phyloP scores from a whole-genome alignment of 2,113 vertebrate species.

The Indicator maculatus region DNA sequence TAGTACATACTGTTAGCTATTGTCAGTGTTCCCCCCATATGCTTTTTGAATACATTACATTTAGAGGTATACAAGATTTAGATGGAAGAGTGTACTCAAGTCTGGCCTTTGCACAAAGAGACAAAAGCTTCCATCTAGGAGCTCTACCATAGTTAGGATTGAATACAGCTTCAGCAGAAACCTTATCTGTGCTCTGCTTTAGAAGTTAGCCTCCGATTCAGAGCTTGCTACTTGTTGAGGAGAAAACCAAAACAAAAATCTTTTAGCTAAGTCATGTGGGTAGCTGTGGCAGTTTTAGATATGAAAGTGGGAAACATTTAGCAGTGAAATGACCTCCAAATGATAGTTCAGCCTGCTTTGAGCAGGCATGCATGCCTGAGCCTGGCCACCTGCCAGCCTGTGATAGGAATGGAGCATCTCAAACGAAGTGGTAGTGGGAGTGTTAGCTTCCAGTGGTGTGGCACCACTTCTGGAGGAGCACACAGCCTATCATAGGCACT shows the following conservation, averaged over 20 bases:
- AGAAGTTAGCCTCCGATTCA: background rate
- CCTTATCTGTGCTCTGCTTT: background rate
- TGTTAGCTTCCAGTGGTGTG: rapidly evolving
- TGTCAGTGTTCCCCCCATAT: background rate
- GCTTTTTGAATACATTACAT: background rate
- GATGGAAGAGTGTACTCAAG: rapidly evolving
- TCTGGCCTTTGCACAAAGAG: background rate
- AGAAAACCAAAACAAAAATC: background rate
- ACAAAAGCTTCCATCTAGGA: background rate
- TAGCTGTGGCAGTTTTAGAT: background rate
- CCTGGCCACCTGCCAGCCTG: background rate
- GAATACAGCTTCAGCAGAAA: background rate
- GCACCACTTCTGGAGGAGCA: background rate
- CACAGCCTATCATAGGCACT: rapidly evolving
- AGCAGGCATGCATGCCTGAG: background rate
- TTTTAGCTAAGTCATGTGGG: background rate
- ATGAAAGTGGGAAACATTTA: background rate
- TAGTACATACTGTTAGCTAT: background rate
- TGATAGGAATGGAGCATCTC: rapidly evolving
- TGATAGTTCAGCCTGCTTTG: background rate
- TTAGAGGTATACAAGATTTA: background rate
- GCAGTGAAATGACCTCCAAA: background rate
- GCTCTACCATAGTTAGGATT: background rate
- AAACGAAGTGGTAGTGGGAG: background rate
- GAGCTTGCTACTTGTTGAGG: background rate